Evolutionary conservation across 1,140 invertebrate species (phyloP).

Genomic region (Drosophila asahinai): DNA sequence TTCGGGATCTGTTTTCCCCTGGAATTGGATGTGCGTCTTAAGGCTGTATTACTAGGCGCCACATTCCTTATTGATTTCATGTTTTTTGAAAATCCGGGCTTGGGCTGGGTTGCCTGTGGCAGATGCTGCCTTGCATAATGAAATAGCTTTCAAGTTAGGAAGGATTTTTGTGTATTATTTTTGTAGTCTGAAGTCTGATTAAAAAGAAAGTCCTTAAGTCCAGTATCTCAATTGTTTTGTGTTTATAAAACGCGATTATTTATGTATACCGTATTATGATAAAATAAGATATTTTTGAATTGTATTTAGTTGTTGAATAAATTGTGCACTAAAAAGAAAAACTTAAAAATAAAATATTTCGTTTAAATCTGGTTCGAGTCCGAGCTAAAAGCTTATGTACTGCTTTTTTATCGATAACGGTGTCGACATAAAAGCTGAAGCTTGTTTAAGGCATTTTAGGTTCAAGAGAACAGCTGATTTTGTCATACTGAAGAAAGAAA

Average conservation of each 20-base stretch:
- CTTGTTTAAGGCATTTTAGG: not conserved
- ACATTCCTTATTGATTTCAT: conserved; percentile 90
- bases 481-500: not conserved
- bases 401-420: not conserved
- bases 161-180: not conserved
- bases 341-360: not conserved
- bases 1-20: conserved; percentile 93
- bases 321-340: not conserved
- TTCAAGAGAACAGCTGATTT: not conserved
- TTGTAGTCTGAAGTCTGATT: not conserved
- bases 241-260: not conserved
- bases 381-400: not conserved
- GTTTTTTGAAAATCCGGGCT: conserved; percentile 89
- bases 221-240: not conserved
- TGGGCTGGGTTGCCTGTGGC: conserved; percentile 6
- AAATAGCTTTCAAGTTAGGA: not conserved
- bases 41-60: conserved; percentile 92
- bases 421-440: not conserved
- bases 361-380: not conserved
- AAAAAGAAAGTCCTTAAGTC: not conserved
- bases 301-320: not conserved
- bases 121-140: not conserved
- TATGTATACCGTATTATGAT: not conserved
- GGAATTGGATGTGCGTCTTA: conserved; percentile 92
- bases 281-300: not conserved